Conservation (phyloP, 2,797 vertebrate genomes). For the Catamblyrhynchus diadema region DNA sequence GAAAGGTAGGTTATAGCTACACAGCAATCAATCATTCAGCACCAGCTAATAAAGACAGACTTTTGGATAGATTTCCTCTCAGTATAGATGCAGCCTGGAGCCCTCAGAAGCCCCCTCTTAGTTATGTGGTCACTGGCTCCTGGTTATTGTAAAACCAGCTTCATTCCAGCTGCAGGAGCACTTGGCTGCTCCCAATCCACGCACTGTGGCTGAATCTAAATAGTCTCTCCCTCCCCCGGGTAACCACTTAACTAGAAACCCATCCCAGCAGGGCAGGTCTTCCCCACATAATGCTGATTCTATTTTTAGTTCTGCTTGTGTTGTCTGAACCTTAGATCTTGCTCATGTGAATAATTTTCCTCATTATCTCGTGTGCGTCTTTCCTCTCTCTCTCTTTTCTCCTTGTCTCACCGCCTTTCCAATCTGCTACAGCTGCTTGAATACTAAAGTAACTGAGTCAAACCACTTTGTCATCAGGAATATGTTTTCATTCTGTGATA, state of each 20-base stretch:
- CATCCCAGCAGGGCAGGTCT: background rate
- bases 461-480: slow-evolving; percentile 35
- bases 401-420: slow-evolving; percentile 34
- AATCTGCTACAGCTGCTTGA: slow-evolving; percentile 39
- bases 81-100: background rate
- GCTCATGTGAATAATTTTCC: slow-evolving; percentile 50
- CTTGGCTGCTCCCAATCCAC: background rate
- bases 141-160: background rate
- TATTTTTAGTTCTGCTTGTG: slow-evolving; percentile 39
- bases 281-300: background rate
- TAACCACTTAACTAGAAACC: slow-evolving; percentile 1
- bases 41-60: background rate
- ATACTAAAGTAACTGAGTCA: slow-evolving; percentile 48
- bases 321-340: slow-evolving; percentile 53
- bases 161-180: background rate
- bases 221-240: background rate
- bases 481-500: slow-evolving; percentile 28
- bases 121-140: background rate
- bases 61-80: background rate
- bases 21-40: background rate
- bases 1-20: background rate
- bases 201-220: background rate
- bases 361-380: slow-evolving; percentile 20
- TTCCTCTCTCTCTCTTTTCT: slow-evolving; percentile 14
- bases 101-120: background rate